Evolutionary conservation across 2,888 invertebrate genomes (phyloP).

Genomic region (Nephrocerus scutellatus): DNA sequence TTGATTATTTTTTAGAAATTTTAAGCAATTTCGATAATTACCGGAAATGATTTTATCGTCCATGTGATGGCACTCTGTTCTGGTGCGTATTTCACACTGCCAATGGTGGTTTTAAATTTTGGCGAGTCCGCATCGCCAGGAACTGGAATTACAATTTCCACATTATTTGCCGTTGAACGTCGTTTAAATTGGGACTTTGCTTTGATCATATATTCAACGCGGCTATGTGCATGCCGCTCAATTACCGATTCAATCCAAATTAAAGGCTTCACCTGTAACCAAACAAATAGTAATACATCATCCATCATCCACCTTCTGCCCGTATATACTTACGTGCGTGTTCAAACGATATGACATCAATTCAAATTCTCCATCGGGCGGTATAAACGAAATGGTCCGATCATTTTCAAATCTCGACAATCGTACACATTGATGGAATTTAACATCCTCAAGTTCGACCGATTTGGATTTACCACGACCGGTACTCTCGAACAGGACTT

Average conservation of each 20-base stretch:
- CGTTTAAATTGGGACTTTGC: slow-evolving; percentile 98
- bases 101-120: slow-evolving; percentile 95
- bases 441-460: slow-evolving; percentile 96
- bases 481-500: slow-evolving; percentile 94
- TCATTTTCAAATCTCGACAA: slow-evolving; percentile 97
- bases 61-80: slow-evolving; percentile 95
- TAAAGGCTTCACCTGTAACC: slow-evolving; percentile 67
- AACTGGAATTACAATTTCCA: slow-evolving; percentile 94
- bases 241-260: slow-evolving; percentile 99
- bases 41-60: slow-evolving; percentile 94
- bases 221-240: slow-evolving; percentile 92
- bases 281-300: not conserved
- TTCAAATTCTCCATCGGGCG: slow-evolving; percentile 98
- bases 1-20: not conserved
- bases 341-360: slow-evolving; percentile 96
- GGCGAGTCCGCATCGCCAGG: slow-evolving; percentile 97
- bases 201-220: slow-evolving; percentile 99
- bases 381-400: slow-evolving; percentile 95
- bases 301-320: too few relatives aligned
- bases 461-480: slow-evolving; percentile 96
- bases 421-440: slow-evolving; percentile 97
- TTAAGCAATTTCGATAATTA: slow-evolving; percentile 39
- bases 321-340: slow-evolving; percentile 80
- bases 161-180: slow-evolving; percentile 96
- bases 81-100: slow-evolving; percentile 94